A percentile compares a stretch with the other conserved stretches of the same genome.
These are phyloP conservation scores for Zele albiditarsus DNA, from an alignment of 2,888 invertebrate genomes.

Conservation along the genomic window DNA sequence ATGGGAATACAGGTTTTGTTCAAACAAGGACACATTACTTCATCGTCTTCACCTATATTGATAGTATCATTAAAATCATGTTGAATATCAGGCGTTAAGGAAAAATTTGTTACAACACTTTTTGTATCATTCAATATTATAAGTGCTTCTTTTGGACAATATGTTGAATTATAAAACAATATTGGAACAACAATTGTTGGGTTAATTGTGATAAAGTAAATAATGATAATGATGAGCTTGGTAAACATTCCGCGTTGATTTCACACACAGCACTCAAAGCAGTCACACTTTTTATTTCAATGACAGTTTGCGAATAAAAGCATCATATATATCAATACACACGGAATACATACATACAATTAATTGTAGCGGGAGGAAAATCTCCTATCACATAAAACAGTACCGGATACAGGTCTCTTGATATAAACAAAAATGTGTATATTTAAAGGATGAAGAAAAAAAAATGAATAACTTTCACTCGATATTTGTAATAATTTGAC, in stretches of 20 bases:
- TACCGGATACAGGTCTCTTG: not conserved
- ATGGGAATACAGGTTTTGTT: slow-evolving; percentile 50
- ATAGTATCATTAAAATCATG: not conserved
- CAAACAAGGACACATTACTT: slow-evolving; percentile 46
- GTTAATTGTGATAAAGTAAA: not conserved
- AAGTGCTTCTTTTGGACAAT: slow-evolving; percentile 11
- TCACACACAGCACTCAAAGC: not conserved
- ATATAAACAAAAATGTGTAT: not conserved
- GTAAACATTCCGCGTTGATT: not conserved
- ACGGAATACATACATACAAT: not conserved
- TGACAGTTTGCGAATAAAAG: not conserved
- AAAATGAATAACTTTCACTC: no score
- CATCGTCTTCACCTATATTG: not conserved
- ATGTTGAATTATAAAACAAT: not conserved
- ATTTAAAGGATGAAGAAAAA: no score
- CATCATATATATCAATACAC: not conserved
- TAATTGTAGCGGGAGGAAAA: not conserved
- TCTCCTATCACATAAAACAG: not conserved
- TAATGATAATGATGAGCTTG: not conserved
- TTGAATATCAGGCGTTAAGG: not conserved
- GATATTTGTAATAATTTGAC: no score
- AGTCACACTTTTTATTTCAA: not conserved
- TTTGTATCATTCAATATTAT: not conserved
- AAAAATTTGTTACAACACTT: not conserved
- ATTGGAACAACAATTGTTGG: not conserved